Percentiles rank a stretch among this genome's conserved stretches.
Conservation (phyloP, 2,797 vertebrate genomes). For the Hirundo rustica region DNA sequence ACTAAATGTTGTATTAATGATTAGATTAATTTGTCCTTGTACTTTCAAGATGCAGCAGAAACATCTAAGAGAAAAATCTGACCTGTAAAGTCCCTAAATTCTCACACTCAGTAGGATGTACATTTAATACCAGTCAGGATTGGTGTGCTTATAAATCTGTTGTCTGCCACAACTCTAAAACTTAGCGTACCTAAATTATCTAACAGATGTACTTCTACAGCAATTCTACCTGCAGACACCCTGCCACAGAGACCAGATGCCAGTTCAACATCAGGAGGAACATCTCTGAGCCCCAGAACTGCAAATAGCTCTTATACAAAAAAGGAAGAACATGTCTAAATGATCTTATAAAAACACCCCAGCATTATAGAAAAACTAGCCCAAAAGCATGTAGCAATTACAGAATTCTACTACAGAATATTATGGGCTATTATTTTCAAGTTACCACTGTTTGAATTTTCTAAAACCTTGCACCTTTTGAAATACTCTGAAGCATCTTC, state of each 20-base stretch:
- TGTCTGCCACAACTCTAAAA: constrained; percentile 4
- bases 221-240: constrained; percentile 48
- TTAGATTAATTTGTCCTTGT: background rate
- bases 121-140: background rate
- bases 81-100: background rate
- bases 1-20: background rate
- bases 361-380: constrained; percentile 5
- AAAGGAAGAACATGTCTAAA: constrained; percentile 51
- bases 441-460: background rate
- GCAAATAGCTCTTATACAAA: background rate
- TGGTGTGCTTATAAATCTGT: background rate
- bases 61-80: background rate
- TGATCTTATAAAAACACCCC: constrained; percentile 21
- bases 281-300: constrained; percentile 36
- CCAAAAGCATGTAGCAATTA: constrained; percentile 1
- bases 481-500: background rate
- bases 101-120: background rate
- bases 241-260: constrained; percentile 30
- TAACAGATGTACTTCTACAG: constrained; percentile 27
- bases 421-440: background rate
- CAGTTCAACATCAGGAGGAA: constrained; percentile 47
- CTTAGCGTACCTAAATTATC: background rate
- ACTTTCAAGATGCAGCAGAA: background rate
- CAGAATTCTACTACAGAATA: background rate
- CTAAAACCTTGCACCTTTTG: background rate